Conservation (phyloP, 2,888 invertebrate genomes). For the Phrixothrix hirtus region DNA sequence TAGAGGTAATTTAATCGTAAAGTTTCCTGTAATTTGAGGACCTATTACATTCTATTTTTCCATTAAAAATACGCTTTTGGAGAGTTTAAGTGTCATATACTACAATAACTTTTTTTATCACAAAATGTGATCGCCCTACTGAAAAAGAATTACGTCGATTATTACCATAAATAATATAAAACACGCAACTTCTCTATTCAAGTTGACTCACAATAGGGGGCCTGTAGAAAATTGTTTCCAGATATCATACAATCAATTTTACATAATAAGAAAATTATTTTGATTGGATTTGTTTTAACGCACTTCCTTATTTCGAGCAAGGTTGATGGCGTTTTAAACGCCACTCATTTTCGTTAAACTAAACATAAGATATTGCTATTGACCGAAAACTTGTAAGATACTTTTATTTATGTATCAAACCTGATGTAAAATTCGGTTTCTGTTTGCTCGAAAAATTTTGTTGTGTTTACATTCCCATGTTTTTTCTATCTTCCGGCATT, state of each 20-base stretch:
- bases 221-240: not conserved
- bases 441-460: slow-evolving; percentile 13
- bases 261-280: too few relatives aligned
- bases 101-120: not conserved
- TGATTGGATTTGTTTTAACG: too few relatives aligned
- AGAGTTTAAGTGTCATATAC: not conserved
- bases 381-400: slow-evolving; percentile 9
- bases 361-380: slow-evolving; percentile 26
- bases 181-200: not conserved
- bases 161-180: not conserved
- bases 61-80: not conserved
- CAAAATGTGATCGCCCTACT: not conserved
- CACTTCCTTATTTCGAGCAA: too few relatives aligned
- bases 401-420: slow-evolving; percentile 20
- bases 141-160: not conserved
- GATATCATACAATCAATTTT: slow-evolving; percentile 1
- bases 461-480: not conserved
- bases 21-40: too few relatives aligned
- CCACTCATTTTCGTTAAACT: slow-evolving; percentile 15
- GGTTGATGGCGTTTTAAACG: too few relatives aligned
- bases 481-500: not conserved
- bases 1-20: too few relatives aligned
- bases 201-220: not conserved
- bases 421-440: slow-evolving; percentile 12
- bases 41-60: not conserved